These are phyloP conservation scores for Jordanella pulchra DNA, from an alignment of 2,797 vertebrate genomes.

Conservation along the genomic window DNA sequence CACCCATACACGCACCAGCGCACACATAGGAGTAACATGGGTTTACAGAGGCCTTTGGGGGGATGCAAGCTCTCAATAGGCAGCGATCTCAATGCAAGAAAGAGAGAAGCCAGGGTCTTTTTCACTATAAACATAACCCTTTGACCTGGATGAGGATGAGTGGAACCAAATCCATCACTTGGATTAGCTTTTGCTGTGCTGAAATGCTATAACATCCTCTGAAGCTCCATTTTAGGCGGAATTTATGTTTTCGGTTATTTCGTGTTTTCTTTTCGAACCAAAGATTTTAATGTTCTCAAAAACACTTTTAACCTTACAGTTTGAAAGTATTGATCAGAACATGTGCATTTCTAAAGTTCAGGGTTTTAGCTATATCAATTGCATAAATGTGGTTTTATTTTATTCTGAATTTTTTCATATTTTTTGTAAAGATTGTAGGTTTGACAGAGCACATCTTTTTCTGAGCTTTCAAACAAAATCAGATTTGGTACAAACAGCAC, in stretches of 20 bases:
- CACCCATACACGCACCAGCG: constrained; percentile 51
- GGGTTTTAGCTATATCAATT: constrained; percentile 3
- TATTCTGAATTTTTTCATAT: not conserved
- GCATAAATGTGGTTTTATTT: not conserved
- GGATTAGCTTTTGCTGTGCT: constrained; percentile 52
- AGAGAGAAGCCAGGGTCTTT: constrained; percentile 42
- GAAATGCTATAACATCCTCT: constrained; percentile 58
- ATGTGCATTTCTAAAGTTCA: not conserved
- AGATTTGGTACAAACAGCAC: constrained; percentile 13
- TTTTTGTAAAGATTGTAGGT: constrained; percentile 7
- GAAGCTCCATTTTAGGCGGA: constrained; percentile 30
- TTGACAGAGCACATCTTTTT: constrained; percentile 5
- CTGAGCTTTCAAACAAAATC: constrained; percentile 6
- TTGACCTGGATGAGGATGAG: constrained; percentile 67
- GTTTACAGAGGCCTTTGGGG: constrained; percentile 49
- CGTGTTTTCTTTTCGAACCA: constrained; percentile 26
- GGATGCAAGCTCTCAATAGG: constrained; percentile 51
- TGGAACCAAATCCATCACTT: constrained; percentile 48
- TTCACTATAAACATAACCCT: constrained; percentile 60
- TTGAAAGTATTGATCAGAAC: not conserved
- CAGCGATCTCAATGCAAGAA: constrained; percentile 48
- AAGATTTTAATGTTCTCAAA: constrained; percentile 34
- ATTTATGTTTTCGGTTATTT: constrained; percentile 26
- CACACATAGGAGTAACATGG: constrained; percentile 40
- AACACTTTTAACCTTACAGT: constrained; percentile 30